Percentiles rank a stretch among this genome's conserved stretches.
Evolutionary conservation across 2,797 vertebrate species (phyloP).

Genomic region (Petrocephalus sullivani): DNA sequence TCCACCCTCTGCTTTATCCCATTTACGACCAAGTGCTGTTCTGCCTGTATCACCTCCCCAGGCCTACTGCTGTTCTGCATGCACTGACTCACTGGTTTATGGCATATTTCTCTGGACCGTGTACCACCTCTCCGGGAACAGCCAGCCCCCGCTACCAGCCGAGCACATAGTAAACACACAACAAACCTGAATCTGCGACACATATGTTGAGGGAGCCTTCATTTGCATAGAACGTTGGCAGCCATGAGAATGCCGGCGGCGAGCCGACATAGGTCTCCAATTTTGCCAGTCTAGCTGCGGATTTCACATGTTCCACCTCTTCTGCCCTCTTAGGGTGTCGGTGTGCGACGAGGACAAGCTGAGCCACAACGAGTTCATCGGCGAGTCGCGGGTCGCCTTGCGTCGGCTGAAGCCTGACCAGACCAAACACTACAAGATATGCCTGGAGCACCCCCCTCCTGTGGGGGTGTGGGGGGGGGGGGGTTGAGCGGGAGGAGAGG

Average conservation of each 20-base stretch:
- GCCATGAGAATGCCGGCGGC: neutral
- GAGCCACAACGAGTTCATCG: constrained; percentile 89
- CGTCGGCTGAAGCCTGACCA: constrained; percentile 78
- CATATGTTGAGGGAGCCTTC: neutral
- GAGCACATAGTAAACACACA: neutral
- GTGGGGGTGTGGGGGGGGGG: constrained; percentile 53
- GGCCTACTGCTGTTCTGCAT: neutral
- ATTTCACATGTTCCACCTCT: neutral
- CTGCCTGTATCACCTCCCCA: neutral
- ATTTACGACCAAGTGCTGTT: neutral
- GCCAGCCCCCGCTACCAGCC: neutral
- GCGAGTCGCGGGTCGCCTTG: constrained; percentile 79
- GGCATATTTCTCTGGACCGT: neutral
- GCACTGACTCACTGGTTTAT: neutral
- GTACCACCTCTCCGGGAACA: neutral
- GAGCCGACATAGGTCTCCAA: neutral
- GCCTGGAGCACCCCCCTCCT: constrained; percentile 79
- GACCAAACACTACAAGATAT: constrained; percentile 83
- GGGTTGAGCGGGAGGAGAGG: neutral
- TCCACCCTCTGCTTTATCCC: neutral
- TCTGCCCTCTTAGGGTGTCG: constrained; percentile 65
- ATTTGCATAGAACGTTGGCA: neutral
- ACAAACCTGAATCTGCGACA: neutral
- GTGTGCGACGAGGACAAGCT: constrained; percentile 89
- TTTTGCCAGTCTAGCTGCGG: neutral